phyloP scores from a whole-genome alignment of 2,888 invertebrate species.

The Syritta pipiens region DNA sequence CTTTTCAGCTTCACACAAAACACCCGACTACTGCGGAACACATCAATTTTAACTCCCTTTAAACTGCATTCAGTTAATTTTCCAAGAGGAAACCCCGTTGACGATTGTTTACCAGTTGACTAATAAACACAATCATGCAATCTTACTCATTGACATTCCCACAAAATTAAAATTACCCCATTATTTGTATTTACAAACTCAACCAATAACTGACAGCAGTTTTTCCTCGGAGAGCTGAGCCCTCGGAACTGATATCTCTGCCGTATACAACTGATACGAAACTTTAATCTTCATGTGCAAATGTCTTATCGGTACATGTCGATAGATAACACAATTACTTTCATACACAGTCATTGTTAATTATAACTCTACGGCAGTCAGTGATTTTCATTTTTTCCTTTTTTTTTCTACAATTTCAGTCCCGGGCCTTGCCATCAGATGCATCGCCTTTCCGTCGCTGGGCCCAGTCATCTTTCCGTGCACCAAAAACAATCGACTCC shows the following conservation, averaged over 20 bases:
- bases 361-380: conserved; percentile 45
- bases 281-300: conserved; percentile 39
- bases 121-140: no score
- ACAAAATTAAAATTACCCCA: neutral
- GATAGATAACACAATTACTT: conserved; percentile 40
- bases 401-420: conserved; percentile 78
- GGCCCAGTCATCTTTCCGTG: conserved; percentile 83
- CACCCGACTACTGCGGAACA: no score
- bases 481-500: conserved; percentile 82
- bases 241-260: conserved; percentile 1
- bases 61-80: no score
- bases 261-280: conserved; percentile 32
- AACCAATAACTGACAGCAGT: neutral
- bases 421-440: conserved; percentile 77
- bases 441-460: conserved; percentile 80
- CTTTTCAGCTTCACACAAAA: no score
- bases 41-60: no score
- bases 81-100: no score
- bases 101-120: no score
- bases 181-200: neutral
- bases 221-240: no score
- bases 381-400: conserved; percentile 26
- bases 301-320: conserved; percentile 50
- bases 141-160: neutral
- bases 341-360: conserved; percentile 53